A percentile compares a stretch with the other conserved stretches of the same genome.
Conservation (phyloP, 2,113 vertebrate species). For the Proteles cristata region DNA sequence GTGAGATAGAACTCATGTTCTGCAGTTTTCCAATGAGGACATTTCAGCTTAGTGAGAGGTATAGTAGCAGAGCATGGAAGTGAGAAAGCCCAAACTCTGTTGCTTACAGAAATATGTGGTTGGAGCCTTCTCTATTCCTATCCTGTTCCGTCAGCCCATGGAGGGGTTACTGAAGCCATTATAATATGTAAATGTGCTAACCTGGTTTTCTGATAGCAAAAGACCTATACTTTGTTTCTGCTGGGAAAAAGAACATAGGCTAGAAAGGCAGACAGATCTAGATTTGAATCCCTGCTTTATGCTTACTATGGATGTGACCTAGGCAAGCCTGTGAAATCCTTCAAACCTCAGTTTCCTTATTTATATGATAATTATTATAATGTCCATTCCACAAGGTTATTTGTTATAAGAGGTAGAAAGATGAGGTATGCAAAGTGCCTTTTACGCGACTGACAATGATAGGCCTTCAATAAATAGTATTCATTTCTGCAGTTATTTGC, state of each 20-base stretch:
- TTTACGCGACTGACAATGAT: not conserved
- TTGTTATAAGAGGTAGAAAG: not conserved
- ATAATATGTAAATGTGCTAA: not conserved
- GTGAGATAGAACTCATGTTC: not conserved
- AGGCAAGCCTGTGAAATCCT: not conserved
- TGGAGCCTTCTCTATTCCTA: not conserved
- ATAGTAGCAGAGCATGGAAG: not conserved
- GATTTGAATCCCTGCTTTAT: constrained; percentile 24
- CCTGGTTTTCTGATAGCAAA: not conserved
- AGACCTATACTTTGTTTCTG: not conserved
- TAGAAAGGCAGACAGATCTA: not conserved
- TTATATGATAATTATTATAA: not conserved
- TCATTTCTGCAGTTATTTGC: not conserved
- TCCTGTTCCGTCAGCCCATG: not conserved
- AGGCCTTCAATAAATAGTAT: not conserved
- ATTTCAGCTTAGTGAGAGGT: not conserved
- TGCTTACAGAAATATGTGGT: not conserved
- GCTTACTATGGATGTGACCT: not conserved
- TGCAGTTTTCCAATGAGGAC: not conserved
- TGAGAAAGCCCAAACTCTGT: not conserved
- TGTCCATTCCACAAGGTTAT: not conserved
- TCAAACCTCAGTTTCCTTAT: not conserved
- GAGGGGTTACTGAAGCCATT: not conserved
- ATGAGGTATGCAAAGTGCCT: not conserved
- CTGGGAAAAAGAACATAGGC: not conserved